Evolutionary conservation across 2,113 vertebrate species (phyloP).

Genomic region (Isurus oxyrinchus): DNA sequence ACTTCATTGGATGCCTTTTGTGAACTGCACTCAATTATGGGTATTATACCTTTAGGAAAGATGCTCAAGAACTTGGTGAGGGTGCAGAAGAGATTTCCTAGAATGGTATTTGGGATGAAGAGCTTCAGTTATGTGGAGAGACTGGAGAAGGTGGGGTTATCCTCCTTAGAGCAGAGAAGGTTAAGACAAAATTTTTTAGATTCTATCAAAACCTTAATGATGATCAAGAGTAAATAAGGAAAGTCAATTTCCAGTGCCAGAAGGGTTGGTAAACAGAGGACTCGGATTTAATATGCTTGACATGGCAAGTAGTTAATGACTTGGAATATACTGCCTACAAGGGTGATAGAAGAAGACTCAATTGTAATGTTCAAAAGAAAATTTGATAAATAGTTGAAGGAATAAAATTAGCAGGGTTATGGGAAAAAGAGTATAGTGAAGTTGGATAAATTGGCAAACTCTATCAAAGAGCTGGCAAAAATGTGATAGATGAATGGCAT

Average conservation of each 20-base stretch:
- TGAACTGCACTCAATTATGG: too few relatives aligned
- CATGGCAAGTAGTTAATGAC: not conserved
- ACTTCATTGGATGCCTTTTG: too few relatives aligned
- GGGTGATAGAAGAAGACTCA: not conserved
- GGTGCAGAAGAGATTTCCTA: too few relatives aligned
- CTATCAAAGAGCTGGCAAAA: not conserved
- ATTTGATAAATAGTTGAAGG: not conserved
- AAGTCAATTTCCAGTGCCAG: not conserved
- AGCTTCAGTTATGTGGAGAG: not conserved
- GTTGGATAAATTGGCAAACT: not conserved
- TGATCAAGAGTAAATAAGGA: not conserved
- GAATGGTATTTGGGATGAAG: too few relatives aligned
- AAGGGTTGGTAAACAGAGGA: not conserved
- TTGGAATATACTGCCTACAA: not conserved
- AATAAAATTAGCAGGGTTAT: not conserved
- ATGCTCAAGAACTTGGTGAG: too few relatives aligned
- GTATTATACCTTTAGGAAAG: too few relatives aligned
- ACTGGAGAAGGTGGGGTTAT: not conserved
- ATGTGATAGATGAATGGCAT: not conserved
- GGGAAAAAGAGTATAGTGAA: not conserved
- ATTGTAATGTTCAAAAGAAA: not conserved
- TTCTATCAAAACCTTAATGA: not conserved
- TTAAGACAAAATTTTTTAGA: not conserved
- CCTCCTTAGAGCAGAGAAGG: not conserved
- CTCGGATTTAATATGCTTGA: not conserved